Base-by-base conservation (phyloP, 2,113 vertebrate genomes). In the Scatophagus argus region DNA sequence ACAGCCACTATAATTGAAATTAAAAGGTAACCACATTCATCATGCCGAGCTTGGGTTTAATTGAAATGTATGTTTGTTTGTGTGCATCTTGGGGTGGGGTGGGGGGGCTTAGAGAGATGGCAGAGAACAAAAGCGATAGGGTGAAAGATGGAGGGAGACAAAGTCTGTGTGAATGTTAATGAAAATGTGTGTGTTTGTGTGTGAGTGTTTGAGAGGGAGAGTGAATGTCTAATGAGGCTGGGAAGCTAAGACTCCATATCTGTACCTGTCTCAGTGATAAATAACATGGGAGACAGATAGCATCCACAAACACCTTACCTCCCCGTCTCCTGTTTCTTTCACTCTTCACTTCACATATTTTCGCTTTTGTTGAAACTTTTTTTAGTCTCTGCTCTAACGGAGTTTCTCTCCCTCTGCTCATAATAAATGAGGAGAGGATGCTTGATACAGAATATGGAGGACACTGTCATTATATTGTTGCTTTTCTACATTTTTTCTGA, bases 1-100 rank as follows among this genome's bases (percentile, higher is more conserved):
- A 92, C 88, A 86, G 81, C 69, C 56, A 13, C 83, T 70, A 36
- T 95, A 95, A 94, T 93, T 94, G 92, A 94, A 94, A 93, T 93
- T 91, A 94, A 92, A 94, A 93, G 88, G 91, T 88, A 89, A 85
- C 91, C 79, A 85, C 93, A 93, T 94, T 91, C 91, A 93, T 95
- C 93, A 94, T 85, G 83, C 84, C 77, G 86, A 85, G 86, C 68
- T 69, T 0, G 47, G 72, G 46, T 80, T 79, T 94, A 94, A 95
- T 93, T 93, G 91, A 93, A 94, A 92, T 88, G 79, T 82, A 85
- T 90, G 84, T 91, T 84, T 90, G 81, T 83, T 72, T 88, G 51
- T 84, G 74, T 61, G 59, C 29, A 46, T 51, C 25, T 29, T 49
- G 21, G 63, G 8, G 19, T 41, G 36, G 38, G 62, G 58, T 10